phyloP scores from a whole-genome alignment of 1,140 invertebrate genomes.

The Drosophila yakuba region DNA sequence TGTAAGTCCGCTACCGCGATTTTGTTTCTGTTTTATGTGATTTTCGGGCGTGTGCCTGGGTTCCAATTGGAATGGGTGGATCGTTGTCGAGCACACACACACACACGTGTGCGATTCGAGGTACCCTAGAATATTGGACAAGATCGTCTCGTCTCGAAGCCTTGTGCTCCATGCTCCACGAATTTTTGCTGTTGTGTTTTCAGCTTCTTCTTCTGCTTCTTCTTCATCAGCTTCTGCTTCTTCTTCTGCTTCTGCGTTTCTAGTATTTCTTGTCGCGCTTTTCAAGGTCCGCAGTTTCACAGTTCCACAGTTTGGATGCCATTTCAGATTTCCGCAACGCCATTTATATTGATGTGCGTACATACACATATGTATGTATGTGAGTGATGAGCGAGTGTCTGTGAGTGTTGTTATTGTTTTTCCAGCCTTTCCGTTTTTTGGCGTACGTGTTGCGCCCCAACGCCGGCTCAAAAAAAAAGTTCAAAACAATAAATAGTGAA shows the following conservation, averaged over 20 bases:
- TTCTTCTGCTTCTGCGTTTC: constrained; percentile 25
- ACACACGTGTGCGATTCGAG: constrained; percentile 18
- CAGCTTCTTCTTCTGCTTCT: constrained; percentile 4
- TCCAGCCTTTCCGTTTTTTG: constrained; percentile 44
- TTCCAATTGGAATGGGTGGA: constrained; percentile 37
- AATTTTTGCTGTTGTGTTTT: constrained; percentile 20
- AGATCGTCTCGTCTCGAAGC: constrained; percentile 24
- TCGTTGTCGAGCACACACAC: constrained; percentile 5
- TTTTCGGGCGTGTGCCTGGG: constrained; percentile 37
- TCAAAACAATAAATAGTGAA: constrained; percentile 7
- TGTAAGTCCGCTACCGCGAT: constrained; percentile 24
- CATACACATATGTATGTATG: background rate
- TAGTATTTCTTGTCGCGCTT: constrained; percentile 43
- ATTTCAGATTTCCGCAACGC: constrained; percentile 75
- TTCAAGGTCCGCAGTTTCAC: constrained; percentile 47
- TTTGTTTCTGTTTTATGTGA: constrained; percentile 22
- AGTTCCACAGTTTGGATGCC: constrained; percentile 24
- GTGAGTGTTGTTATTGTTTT: constrained; percentile 24
- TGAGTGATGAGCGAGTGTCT: background rate
- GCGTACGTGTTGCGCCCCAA: constrained; percentile 74
- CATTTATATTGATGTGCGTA: constrained; percentile 52
- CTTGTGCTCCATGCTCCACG: constrained; percentile 28
- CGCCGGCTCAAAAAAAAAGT: constrained; percentile 34
- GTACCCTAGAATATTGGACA: constrained; percentile 3
- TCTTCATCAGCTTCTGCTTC: too few species aligned